Evolutionary conservation across 2,113 vertebrate species (phyloP).

Genomic region (Clupea harengus): DNA sequence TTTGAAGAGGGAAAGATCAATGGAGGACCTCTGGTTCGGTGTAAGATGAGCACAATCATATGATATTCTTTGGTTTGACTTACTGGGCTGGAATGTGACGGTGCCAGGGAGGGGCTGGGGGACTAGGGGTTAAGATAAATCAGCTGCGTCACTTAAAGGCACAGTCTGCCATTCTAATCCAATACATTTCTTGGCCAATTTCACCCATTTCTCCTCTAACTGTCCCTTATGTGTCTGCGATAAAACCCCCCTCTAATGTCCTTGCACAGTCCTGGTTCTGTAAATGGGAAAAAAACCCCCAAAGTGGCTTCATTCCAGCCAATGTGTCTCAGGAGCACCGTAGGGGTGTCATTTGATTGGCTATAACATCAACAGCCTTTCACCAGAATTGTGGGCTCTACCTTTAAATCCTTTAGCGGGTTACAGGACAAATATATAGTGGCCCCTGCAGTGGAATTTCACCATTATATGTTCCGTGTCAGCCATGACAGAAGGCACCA

Average conservation of each 20-base stretch:
- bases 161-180: neutral
- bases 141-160: neutral
- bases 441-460: neutral
- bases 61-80: neutral
- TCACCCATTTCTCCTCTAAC: neutral
- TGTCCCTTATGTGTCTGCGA: neutral
- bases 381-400: too few relatives aligned
- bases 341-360: too few relatives aligned
- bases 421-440: neutral
- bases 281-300: too few relatives aligned
- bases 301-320: too few relatives aligned
- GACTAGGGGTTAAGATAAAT: neutral
- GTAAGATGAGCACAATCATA: neutral
- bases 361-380: too few relatives aligned
- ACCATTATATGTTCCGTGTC: neutral
- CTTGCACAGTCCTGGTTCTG: too few relatives aligned
- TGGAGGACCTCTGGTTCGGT: neutral
- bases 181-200: too few relatives aligned
- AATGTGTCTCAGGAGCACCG: too few relatives aligned
- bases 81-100: neutral
- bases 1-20: conserved; percentile 41
- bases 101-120: neutral
- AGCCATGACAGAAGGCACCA: neutral
- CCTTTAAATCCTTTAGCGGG: neutral
- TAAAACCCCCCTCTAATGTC: too few relatives aligned